These are phyloP conservation scores for Odobenus rosmarus DNA, from an alignment of 2,113 vertebrate species.

Conservation along the genomic window DNA sequence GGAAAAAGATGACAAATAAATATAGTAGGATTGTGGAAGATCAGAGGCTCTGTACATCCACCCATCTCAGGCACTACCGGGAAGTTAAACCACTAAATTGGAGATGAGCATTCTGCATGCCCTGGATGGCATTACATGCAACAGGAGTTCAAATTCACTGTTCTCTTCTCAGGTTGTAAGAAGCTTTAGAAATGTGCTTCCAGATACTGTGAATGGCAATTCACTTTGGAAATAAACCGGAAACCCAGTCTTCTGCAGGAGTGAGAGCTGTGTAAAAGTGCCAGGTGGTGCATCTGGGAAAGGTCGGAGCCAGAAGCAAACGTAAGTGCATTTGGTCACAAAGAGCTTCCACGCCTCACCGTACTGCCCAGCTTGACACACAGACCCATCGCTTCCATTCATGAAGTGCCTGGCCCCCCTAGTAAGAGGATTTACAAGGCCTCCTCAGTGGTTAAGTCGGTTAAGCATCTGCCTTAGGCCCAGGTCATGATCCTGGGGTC, in stretches of 20 bases:
- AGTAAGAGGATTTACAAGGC: neutral
- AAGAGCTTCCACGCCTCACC: neutral
- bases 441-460: neutral
- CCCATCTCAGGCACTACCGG: neutral
- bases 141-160: neutral
- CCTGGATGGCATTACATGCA: neutral
- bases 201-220: neutral
- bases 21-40: neutral
- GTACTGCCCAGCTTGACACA: neutral
- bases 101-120: neutral
- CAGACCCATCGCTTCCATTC: neutral
- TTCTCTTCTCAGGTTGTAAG: neutral
- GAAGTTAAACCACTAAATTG: neutral
- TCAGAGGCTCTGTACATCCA: accelerated
- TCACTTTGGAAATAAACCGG: neutral
- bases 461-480: neutral
- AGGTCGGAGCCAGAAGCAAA: neutral
- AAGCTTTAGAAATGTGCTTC: neutral
- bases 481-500: neutral
- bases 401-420: neutral
- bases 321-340: no score
- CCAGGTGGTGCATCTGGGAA: no score
- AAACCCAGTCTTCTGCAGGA: neutral
- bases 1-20: neutral
- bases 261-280: neutral